Evolutionary conservation across 2,113 vertebrate species (phyloP).

Genomic region (Rhabdornis inornatus): DNA sequence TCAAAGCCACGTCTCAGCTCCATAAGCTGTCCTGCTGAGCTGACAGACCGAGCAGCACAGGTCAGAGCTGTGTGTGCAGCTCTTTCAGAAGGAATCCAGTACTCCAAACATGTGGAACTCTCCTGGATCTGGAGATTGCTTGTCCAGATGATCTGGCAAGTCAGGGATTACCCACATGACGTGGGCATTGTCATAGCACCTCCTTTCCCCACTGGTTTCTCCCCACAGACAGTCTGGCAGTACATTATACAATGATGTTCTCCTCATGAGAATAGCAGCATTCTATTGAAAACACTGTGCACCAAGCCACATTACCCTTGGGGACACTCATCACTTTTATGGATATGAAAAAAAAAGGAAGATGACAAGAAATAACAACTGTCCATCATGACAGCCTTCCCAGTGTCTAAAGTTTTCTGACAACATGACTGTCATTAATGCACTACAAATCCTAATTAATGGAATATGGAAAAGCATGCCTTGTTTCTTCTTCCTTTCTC

Average conservation of each 20-base stretch:
- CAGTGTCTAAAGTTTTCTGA: not conserved
- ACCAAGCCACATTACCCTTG: not conserved
- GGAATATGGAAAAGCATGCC: not conserved
- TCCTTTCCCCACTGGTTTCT: not conserved
- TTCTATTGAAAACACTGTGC: not conserved
- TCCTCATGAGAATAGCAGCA: not conserved
- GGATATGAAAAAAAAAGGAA: not conserved
- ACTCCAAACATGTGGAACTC: rapidly evolving
- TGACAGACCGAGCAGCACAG: not conserved
- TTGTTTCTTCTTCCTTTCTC: not conserved
- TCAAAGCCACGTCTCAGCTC: not conserved
- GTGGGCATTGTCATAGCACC: not conserved
- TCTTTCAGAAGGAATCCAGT: not conserved
- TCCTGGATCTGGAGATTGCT: not conserved
- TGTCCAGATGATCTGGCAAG: not conserved
- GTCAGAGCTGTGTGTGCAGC: not conserved
- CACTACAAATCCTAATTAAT: conserved; percentile 31
- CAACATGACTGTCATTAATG: conserved; percentile 30
- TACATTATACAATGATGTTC: not conserved
- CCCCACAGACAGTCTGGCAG: not conserved
- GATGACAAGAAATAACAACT: not conserved
- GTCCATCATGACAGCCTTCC: not conserved
- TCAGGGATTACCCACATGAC: not conserved
- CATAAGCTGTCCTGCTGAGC: not conserved
- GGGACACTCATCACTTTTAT: not conserved